Base-by-base conservation (phyloP, 2,113 vertebrate genomes). In the Melanerpes aurifrons region DNA sequence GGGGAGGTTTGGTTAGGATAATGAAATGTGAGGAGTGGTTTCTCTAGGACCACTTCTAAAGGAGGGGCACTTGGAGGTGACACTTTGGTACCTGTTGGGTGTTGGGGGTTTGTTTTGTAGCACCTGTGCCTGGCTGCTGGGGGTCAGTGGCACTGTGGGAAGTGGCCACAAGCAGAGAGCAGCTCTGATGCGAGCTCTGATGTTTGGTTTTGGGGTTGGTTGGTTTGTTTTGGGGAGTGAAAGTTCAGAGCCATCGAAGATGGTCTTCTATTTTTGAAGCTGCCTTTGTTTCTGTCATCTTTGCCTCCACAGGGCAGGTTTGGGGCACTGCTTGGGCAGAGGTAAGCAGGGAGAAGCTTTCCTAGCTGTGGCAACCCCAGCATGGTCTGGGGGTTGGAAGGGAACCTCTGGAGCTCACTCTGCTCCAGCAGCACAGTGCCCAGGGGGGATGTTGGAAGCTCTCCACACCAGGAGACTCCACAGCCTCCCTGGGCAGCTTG, bases 101-200 rank as follows among this genome's bases (percentile, higher is more conserved):
- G 20, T 35, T 35, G 13, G 31, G 31, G 58, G n/a, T 31, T 58
- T 57, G 20, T 73, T 68, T 50, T 95, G 94, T 94, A 96, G 92
- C 94, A 89, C 89, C 75, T 85, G 3, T 82, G 84, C 87, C 72
- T 61, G 20, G 89, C 87, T 92, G 94, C 91, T 91, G 85, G 15
- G 82, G 57, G 24, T 82, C 47, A 89, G 64, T 6, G 58, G 75
- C 37, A 57, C 91, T 48, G 47, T 56, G 32, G 22, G 32, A 32
- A 40, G 37, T 12, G 48, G 43, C 78, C 93, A 54, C 56, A 35
- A 84, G 82, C 75, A 89, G 86, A 93, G 77, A 73, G 45, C 6
- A 1, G 17, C 28, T 94, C 95, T 83, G 48, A 54, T 32, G 87
- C 3, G 14, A 81, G 94, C 91, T 87, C 91, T 86, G 73, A 92